Evolutionary conservation across 2,797 vertebrate species (phyloP).

Genomic region (Smutsia gigantea): DNA sequence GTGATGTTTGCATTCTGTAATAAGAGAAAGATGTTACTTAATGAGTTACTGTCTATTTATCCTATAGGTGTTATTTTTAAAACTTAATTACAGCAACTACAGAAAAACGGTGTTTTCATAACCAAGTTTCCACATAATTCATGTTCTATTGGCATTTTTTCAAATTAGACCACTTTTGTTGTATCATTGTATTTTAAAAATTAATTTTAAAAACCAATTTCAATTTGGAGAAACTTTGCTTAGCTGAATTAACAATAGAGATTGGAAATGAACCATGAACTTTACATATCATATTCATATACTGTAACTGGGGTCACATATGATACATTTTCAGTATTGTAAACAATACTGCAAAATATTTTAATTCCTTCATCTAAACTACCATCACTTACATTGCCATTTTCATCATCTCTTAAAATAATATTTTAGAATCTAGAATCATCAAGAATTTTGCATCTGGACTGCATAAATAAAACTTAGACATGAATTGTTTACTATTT

Average conservation of each 20-base stretch:
- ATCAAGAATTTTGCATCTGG: background rate
- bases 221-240: background rate
- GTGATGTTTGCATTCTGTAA: background rate
- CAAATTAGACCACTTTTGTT: background rate
- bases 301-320: background rate
- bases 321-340: background rate
- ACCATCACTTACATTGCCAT: background rate
- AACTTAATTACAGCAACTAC: constrained; percentile 25
- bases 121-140: background rate
- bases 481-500: constrained; percentile 9
- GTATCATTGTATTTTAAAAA: constrained; percentile 17
- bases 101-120: constrained; percentile 9
- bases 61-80: constrained; percentile 4
- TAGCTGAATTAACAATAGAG: background rate
- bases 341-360: background rate
- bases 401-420: constrained; percentile 23
- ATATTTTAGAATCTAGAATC: background rate
- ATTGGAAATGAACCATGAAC: background rate
- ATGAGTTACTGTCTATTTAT: background rate
- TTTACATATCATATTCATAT: background rate
- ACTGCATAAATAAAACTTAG: background rate
- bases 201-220: constrained; percentile 15
- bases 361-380: constrained; percentile 30
- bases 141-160: background rate
- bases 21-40: background rate